phyloP scores from a whole-genome alignment of 2,797 vertebrate species.

The Myoxocephalus aenaeus region DNA sequence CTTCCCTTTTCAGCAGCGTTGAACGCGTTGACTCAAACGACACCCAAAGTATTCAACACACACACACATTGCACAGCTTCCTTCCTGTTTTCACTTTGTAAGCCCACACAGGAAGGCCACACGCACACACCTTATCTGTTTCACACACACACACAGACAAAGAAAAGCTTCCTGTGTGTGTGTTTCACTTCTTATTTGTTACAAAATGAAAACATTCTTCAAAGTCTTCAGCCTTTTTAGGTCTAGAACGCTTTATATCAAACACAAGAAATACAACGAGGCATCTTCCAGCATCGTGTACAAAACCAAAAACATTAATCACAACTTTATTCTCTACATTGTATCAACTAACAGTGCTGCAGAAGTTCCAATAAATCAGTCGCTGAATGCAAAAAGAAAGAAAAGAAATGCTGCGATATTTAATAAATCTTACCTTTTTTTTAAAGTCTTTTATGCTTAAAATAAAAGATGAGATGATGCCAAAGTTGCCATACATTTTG shows the following conservation, averaged over 20 bases:
- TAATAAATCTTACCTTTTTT: no score
- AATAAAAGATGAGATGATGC: no score
- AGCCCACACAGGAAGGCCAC: neutral
- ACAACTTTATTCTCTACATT: no score
- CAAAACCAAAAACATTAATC: no score
- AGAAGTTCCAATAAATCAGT: no score
- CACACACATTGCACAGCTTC: neutral
- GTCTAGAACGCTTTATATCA: neutral
- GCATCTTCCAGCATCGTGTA: neutral
- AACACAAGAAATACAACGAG: neutral
- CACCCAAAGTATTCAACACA: neutral
- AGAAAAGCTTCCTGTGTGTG: neutral
- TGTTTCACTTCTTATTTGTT: neutral
- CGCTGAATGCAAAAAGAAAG: no score
- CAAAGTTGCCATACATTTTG: no score
- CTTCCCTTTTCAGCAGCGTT: slow-evolving; percentile 8
- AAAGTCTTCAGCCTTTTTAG: no score
- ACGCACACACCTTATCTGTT: neutral
- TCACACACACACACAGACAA: slow-evolving; percentile 6
- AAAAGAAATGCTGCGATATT: no score
- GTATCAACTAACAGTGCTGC: no score
- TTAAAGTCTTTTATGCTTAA: no score
- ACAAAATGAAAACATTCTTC: neutral
- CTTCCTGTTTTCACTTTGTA: neutral
- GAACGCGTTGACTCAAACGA: neutral